Conservation (phyloP, 2,888 invertebrate genomes). For the Diadegma fenestrale region DNA sequence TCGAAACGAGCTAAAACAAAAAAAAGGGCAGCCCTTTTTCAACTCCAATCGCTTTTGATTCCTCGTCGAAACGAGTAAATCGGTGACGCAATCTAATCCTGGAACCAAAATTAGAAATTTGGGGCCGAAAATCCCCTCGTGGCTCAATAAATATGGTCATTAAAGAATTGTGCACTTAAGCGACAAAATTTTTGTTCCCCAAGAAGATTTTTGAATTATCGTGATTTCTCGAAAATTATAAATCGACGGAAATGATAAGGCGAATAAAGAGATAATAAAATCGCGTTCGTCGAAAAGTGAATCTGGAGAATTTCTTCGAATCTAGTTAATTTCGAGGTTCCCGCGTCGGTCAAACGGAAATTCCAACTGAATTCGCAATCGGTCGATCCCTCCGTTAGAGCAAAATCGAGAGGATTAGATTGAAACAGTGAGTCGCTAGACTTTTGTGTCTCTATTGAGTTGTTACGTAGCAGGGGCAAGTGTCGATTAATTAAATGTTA, state of each 20-base stretch:
- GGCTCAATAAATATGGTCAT: background rate
- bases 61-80: background rate
- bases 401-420: conserved; percentile 13
- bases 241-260: background rate
- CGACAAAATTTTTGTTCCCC: background rate
- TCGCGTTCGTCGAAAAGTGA: background rate
- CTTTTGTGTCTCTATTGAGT: conserved; percentile 59
- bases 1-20: background rate
- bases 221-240: background rate
- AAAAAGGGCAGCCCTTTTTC: background rate
- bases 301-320: background rate
- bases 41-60: background rate
- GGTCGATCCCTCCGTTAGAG: background rate
- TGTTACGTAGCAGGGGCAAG: conserved; percentile 19
- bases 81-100: background rate
- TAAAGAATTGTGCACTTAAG: background rate
- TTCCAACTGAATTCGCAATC: conserved; percentile 50
- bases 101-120: background rate
- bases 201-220: background rate
- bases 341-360: conserved; percentile 8
- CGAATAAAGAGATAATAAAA: background rate
- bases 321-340: conserved; percentile 39
- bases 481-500: conserved; percentile 81
- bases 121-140: background rate
- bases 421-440: conserved; percentile 24